These are phyloP conservation scores for Arnoldichthys spilopterus DNA, from an alignment of 2,797 vertebrate species.

Conservation along the genomic window DNA sequence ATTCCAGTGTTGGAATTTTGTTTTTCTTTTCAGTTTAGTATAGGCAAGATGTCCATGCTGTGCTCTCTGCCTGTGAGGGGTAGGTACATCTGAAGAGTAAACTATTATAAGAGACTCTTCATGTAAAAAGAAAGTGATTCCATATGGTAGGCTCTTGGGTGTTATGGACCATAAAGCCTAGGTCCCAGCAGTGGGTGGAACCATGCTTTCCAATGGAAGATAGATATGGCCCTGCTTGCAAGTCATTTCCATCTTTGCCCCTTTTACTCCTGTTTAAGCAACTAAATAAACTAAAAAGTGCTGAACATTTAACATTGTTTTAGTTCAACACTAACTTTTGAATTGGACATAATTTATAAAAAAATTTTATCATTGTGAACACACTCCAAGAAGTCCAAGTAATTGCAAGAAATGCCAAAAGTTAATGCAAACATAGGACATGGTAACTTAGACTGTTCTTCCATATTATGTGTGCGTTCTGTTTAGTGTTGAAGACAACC, in stretches of 20 bases:
- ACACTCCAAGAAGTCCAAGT: too few species aligned
- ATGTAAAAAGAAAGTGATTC: slow-evolving; percentile 13
- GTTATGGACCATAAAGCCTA: background rate
- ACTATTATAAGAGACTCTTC: background rate
- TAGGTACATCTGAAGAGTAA: slow-evolving; percentile 1
- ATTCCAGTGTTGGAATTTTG: slow-evolving; percentile 22
- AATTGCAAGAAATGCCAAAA: too few species aligned
- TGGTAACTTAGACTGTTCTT: too few species aligned
- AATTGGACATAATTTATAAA: background rate
- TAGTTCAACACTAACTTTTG: background rate
- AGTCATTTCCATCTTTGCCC: background rate
- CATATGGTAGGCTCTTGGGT: slow-evolving; percentile 27
- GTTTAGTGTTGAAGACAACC: too few species aligned
- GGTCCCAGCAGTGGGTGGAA: background rate
- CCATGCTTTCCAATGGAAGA: background rate
- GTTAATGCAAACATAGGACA: too few species aligned
- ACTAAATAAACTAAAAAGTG: background rate
- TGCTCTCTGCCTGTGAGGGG: background rate
- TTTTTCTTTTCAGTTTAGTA: background rate
- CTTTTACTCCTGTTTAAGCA: background rate
- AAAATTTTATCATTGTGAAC: too few species aligned
- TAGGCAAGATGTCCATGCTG: background rate
- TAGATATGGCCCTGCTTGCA: background rate
- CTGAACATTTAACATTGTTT: background rate
- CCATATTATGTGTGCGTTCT: too few species aligned